Evolutionary conservation across 1,140 invertebrate genomes (phyloP).

Genomic region (Cyclargus thomasi): DNA sequence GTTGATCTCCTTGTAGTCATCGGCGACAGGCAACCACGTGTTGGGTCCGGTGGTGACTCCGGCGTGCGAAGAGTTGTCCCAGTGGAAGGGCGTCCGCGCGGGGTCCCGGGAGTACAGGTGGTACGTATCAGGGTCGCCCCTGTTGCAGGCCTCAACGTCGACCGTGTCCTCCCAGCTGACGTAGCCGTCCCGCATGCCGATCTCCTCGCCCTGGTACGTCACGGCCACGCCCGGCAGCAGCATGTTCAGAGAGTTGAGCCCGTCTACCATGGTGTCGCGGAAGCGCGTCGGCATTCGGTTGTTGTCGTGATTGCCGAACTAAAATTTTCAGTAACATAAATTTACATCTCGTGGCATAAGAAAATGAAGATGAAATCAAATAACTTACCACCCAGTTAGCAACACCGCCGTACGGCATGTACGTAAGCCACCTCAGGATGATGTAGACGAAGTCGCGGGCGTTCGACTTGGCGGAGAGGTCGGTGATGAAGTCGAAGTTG

Average conservation of each 20-base stretch:
- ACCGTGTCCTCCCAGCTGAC: constrained; percentile 75
- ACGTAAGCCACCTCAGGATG: constrained; percentile 75
- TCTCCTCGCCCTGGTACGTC: constrained; percentile 86
- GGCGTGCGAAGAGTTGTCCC: constrained; percentile 80
- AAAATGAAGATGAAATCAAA: no score
- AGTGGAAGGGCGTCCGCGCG: constrained; percentile 85
- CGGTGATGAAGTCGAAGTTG: constrained; percentile 80
- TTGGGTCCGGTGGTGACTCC: constrained; percentile 78
- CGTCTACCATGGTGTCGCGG: constrained; percentile 79
- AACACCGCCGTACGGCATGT: constrained; percentile 64
- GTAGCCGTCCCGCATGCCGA: no score
- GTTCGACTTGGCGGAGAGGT: constrained; percentile 57
- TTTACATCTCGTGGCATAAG: neutral
- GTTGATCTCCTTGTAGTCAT: constrained; percentile 77
- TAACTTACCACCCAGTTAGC: constrained; percentile 77
- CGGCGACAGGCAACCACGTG: constrained; percentile 81
- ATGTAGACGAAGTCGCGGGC: constrained; percentile 68
- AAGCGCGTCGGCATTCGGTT: constrained; percentile 79
- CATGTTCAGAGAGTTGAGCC: constrained; percentile 78
- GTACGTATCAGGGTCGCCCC: constrained; percentile 50
- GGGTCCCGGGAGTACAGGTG: constrained; percentile 78
- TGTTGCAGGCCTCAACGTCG: constrained; percentile 61
- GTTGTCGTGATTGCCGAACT: constrained; percentile 83
- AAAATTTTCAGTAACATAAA: constrained; percentile 23
- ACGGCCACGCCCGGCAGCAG: constrained; percentile 82